A percentile compares a stretch with the other conserved stretches of the same genome.
Evolutionary conservation across 2,888 invertebrate genomes (phyloP).

Genomic region (Anticlea derivata): DNA sequence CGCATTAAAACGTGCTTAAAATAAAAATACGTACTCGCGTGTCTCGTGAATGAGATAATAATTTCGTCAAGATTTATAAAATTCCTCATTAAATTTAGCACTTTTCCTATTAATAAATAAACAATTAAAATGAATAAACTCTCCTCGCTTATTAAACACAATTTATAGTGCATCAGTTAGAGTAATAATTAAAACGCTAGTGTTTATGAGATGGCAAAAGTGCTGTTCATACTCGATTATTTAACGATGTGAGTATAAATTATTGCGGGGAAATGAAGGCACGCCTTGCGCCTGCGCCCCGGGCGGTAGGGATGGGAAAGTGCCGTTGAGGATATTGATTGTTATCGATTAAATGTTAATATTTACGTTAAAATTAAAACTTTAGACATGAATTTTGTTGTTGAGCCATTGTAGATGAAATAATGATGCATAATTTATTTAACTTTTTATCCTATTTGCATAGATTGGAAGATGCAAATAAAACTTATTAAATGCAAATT

Average conservation of each 20-base stretch:
- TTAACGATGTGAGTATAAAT: conserved; percentile 77
- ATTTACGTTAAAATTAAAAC: too few species aligned
- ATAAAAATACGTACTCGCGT: too few species aligned
- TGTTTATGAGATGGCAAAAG: conserved; percentile 62
- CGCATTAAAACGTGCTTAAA: too few species aligned
- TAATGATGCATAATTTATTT: too few species aligned
- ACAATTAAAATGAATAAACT: conserved; percentile 6
- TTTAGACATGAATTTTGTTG: too few species aligned
- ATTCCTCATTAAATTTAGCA: too few species aligned
- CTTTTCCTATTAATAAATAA: conserved; percentile 1
- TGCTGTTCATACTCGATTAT: conserved; percentile 60
- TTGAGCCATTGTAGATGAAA: too few species aligned
- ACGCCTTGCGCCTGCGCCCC: conserved; percentile 68
- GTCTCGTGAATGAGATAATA: too few species aligned
- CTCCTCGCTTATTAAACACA: neutral
- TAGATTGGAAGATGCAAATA: too few species aligned
- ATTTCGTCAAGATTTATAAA: too few species aligned
- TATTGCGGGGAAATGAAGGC: conserved; percentile 70
- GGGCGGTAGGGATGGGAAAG: conserved; percentile 50
- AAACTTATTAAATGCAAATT: too few species aligned
- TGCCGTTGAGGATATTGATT: conserved; percentile 33
- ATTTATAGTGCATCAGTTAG: conserved; percentile 22
- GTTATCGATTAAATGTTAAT: conserved; percentile 29
- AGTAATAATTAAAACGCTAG: conserved; percentile 64
- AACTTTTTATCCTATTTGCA: too few species aligned